Conservation (phyloP, 2,797 vertebrate species). For the Propithecus perrieri region DNA sequence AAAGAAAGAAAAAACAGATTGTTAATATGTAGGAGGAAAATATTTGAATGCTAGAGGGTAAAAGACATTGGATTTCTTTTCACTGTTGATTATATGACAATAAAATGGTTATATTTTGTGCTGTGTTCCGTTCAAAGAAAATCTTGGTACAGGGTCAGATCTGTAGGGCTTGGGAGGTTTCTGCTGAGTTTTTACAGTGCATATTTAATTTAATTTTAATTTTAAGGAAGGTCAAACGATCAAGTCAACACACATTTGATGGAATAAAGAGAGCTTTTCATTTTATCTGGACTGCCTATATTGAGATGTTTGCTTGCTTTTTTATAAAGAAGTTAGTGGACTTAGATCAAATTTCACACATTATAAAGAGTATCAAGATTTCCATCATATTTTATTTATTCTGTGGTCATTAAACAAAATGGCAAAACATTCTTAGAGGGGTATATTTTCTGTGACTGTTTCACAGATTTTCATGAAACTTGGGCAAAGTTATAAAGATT, state of each 20-base stretch:
- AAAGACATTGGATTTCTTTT: not conserved
- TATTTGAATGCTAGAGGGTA: not conserved
- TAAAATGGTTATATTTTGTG: not conserved
- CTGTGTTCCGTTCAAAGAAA: not conserved
- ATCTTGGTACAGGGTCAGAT: not conserved
- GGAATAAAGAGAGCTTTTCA: slow-evolving; percentile 34
- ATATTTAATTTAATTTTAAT: slow-evolving; percentile 27
- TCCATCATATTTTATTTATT: not conserved
- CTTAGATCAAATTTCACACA: not conserved
- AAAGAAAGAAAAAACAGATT: not conserved
- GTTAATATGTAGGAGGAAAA: not conserved
- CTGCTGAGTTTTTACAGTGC: not conserved
- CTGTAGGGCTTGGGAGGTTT: not conserved
- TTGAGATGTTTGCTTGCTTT: not conserved
- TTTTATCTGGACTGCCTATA: not conserved
- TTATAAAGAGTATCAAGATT: not conserved
- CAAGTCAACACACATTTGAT: not conserved
- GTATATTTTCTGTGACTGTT: not conserved
- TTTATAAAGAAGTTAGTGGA: slow-evolving; percentile 2
- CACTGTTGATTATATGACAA: not conserved
- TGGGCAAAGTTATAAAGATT: not conserved
- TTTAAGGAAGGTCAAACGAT: slow-evolving; percentile 38
- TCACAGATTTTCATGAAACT: slow-evolving; percentile 7
- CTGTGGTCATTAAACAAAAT: not conserved
- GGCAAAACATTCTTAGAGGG: not conserved